Evolutionary conservation across 2,888 invertebrate species (phyloP), one percentile per base, ranked within the genome.

Genomic region (Habrosyne pyritoides): DNA sequence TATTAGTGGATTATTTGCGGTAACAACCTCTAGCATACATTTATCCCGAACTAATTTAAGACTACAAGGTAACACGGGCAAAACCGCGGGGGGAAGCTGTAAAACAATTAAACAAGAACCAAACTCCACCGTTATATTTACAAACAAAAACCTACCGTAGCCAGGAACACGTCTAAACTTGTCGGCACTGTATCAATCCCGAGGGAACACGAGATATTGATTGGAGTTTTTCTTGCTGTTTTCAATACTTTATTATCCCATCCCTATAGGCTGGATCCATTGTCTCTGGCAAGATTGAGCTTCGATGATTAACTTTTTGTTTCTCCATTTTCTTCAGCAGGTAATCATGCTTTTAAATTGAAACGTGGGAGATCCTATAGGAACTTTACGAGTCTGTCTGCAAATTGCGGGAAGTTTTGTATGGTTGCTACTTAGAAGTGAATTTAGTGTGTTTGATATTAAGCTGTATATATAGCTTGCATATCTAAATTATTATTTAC

Each of bases 181-280:
- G 50, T 50, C 50, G 28, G 50, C 30, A 56, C 42, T 42, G 42
- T 18, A 18, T 60, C 55, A 53, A 53, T 77, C 83, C 79, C 81
- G 2, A n/a, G 79, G 73, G 85, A 74, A 71, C 71, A 74, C 73
- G 66, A 72, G 75, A 77, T 85, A 86, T 86, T 86, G 86, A 85
- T 85, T 85, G 86, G 83, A 83, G 60, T 84, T 84, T 77, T n/a
- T 77, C 73, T 77, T 82, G 73, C 78, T 81, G 78, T 84, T 85
- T 83, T 86, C 83, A 85, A 86, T 86, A 85, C 83, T 84, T 84
- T 84, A 84, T 84, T 83, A 84, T 77, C 65, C 67, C 66, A 63
- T 70, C 80, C 73, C 77, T 58, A 57, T 69, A 66, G 71, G 70
- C 74, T 64, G 69, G 55, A 63, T 62, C 73, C 69, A 80, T 82